Base-by-base conservation (phyloP, 1,140 invertebrate species). In the Musca vetustissima region DNA sequence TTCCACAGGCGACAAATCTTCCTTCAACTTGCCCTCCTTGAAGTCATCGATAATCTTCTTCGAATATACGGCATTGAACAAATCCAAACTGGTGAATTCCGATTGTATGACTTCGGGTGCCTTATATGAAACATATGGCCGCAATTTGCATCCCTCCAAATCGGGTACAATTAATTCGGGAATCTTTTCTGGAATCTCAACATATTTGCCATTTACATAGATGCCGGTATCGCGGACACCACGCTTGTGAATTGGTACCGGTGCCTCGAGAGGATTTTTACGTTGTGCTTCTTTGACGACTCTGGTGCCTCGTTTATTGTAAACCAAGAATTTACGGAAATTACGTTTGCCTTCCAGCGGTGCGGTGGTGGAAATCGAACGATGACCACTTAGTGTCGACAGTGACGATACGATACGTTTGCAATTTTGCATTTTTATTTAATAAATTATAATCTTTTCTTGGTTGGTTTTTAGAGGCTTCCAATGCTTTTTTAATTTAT, bases 131-230 rank as follows among this genome's bases (percentile, higher is more conserved):
- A 98, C 96, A 78, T 98, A 98, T 0, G 97, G 94, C 83, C 96
- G 97, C 24, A 98, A 84, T 84, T 90, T 82, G 77, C 87, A 94
- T 70, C 85, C 89, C 73, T 87, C 90, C 4, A 98, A 83, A 80
- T 97, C 89, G 1, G 97, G 97, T 17, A 98, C 96, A 70, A 98
- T 89, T 15, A 98, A 77, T 80, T 98, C 92, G 13, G 96, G 95
- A 71, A 96, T 89, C 89, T 92, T 94, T 88, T 98, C 96, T n/a
- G 90, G 90, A 17, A 98, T 81, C 21, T 75, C 72, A 3, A 90
- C 82, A 81, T 87, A 93, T 71, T 84, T 83, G 17, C 87, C 86
- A 52, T 88, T 83, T 2, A 83, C 75, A 3, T 79, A 70, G 64
- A 87, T 87, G 24, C 91, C 92, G 11, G 83, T 83, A 69, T 86